Base-by-base conservation (phyloP, 2,113 vertebrate species). In the Proterorhinus semilunaris region DNA sequence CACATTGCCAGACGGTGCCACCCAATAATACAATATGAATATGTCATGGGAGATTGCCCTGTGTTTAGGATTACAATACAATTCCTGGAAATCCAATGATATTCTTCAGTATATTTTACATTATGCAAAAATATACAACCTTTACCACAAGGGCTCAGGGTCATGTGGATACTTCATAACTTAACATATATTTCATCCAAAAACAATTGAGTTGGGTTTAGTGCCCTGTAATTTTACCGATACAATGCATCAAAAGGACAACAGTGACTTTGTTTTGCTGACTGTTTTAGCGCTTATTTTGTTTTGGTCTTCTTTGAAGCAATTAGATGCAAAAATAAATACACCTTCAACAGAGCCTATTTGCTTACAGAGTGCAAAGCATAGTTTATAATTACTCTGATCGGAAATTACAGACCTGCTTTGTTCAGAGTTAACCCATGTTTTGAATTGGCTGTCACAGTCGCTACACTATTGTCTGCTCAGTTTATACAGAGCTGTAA, bases 61-160 rank as follows among this genome's bases (percentile, higher is more conserved):
- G 15, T 43, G 58, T 61, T 61, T 61, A 61, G 58, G 58, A 43
- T 61, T 61, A 45, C 58, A 61, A 44, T 4, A n/a, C 42, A 45
- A 45, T 61, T 61, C 42, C 42, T 44, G 58, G 58, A 61, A 61
- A 61, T 16, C 42, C 42, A 61, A 45, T 45, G 2, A 61, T 3
- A 61, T 61, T 61, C 42, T 61, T 61, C 13, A 61, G 42, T 61
- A 45, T 61, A 45, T 61, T 61, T 45, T 61, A 44, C 58, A 61
- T 55, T 57, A 61, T 61, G 58, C 36, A 61, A n/a, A 61, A 61
- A 61, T 15, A 61, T 44, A 61, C 42, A n/a, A 61, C 42, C 58
- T 44, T 61, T 44, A 61, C 6, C 58, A 45, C 36, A 61, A 61
- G 42, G 58, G 42, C 58, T 44, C 4, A 16, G 8, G 2, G 12